A percentile compares a stretch with the other conserved stretches of the same genome.
Conservation (phyloP, 2,888 invertebrate species). For the Mactromeris polynyma region DNA sequence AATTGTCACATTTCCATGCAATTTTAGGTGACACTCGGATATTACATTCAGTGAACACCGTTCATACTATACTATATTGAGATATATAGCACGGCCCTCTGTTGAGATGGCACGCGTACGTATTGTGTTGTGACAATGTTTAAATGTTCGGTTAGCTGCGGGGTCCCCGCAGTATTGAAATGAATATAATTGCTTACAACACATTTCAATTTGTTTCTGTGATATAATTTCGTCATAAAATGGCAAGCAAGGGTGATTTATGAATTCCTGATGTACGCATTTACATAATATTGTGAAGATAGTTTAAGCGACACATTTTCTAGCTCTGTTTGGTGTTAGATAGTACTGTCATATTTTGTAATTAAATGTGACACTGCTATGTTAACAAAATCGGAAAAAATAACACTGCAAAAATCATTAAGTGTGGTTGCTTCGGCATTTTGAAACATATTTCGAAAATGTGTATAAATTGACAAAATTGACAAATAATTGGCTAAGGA, state of each 20-base stretch:
- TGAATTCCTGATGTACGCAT: constrained; percentile 25
- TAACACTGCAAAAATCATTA: no score
- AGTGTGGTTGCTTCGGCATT: no score
- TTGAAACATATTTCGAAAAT: no score
- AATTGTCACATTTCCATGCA: constrained; percentile 68
- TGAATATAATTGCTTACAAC: constrained; percentile 45
- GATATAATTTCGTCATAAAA: constrained; percentile 23
- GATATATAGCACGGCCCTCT: constrained; percentile 13
- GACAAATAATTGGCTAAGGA: no score
- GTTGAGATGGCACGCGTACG: constrained; percentile 23
- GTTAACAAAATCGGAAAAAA: no score
- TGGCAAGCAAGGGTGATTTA: constrained; percentile 30
- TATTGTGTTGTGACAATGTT: constrained; percentile 32
- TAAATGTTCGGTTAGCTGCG: neutral
- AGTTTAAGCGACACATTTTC: neutral
- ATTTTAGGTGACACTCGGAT: constrained; percentile 68
- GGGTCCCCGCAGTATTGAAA: constrained; percentile 21
- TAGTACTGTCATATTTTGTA: neutral
- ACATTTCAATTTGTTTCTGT: constrained; percentile 57
- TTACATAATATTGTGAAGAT: neutral
- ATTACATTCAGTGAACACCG: constrained; percentile 53
- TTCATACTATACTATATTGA: constrained; percentile 33
- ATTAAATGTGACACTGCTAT: neutral
- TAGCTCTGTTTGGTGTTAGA: neutral
- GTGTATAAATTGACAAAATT: no score